Percentiles rank a stretch among this genome's conserved stretches.
phyloP scores from a whole-genome alignment of 2,888 invertebrate species.

The Villa cingulata region DNA sequence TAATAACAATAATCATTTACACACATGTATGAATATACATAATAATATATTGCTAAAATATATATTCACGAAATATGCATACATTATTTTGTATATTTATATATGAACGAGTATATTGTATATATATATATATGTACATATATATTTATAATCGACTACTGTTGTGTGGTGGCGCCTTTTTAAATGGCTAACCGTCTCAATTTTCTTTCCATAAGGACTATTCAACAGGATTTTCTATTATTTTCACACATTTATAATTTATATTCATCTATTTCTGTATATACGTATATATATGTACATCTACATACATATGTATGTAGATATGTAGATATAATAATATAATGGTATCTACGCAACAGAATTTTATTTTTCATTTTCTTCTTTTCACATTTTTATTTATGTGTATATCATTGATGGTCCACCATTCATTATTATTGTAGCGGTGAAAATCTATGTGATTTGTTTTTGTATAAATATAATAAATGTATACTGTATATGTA shows the following conservation, averaged over 20 bases:
- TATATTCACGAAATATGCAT: no score
- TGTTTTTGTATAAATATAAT: neutral
- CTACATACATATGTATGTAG: no score
- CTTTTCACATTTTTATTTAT: slow-evolving; percentile 7
- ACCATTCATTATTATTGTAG: slow-evolving; percentile 13
- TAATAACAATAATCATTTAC: no score
- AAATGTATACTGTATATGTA: no score
- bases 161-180: slow-evolving; percentile 13
- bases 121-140: no score
- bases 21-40: no score
- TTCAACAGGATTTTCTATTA: slow-evolving; percentile 12
- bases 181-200: slow-evolving; percentile 15
- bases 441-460: slow-evolving; percentile 2
- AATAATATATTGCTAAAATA: no score
- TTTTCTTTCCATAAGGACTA: slow-evolving; percentile 10
- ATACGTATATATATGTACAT: no score
- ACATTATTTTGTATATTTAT: no score
- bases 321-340: no score
- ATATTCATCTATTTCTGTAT: slow-evolving; percentile 11
- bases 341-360: slow-evolving; percentile 16
- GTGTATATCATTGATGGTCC: slow-evolving; percentile 9
- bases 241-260: slow-evolving; percentile 8
- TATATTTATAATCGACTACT: neutral
- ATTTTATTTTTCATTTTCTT: slow-evolving; percentile 14
- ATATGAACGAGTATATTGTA: no score